Percentiles rank a stretch among this genome's conserved stretches.
Conservation (phyloP, 1,140 invertebrate genomes). For the Saccostrea glomerata region DNA sequence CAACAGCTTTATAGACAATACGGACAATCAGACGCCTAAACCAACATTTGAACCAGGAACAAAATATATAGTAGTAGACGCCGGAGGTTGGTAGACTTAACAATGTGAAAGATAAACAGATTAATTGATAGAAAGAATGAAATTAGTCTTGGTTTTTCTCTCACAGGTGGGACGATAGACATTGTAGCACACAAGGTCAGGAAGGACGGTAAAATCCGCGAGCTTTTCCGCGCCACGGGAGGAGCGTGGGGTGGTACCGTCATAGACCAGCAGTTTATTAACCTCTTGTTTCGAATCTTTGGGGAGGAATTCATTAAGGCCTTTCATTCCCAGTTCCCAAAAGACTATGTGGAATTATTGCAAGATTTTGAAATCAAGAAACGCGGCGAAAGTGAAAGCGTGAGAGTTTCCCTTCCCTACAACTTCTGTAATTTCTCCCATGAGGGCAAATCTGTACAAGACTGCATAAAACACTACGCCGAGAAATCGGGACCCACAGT, state of each 20-base stretch:
- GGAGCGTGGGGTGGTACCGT: slow-evolving; percentile 76
- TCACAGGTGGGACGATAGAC: slow-evolving; percentile 75
- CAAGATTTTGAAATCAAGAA: slow-evolving; percentile 78
- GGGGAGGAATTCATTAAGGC: slow-evolving; percentile 69
- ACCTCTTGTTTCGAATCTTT: slow-evolving; percentile 71
- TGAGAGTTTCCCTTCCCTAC: slow-evolving; percentile 73
- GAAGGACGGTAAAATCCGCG: slow-evolving; percentile 71
- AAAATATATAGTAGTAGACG: slow-evolving; percentile 75
- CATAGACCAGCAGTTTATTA: slow-evolving; percentile 73
- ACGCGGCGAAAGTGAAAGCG: slow-evolving; percentile 74
- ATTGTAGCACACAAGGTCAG: slow-evolving; percentile 75
- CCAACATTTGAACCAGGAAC: slow-evolving; percentile 75
- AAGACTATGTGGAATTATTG: slow-evolving; percentile 75
- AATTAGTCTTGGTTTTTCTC: background rate
- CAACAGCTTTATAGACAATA: slow-evolving; percentile 69
- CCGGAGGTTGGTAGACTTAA: slow-evolving; percentile 67
- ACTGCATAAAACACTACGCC: slow-evolving; percentile 71
- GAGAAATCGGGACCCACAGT: slow-evolving; percentile 61
- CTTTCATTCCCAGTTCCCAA: slow-evolving; percentile 71
- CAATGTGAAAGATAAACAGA: background rate
- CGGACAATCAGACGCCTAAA: slow-evolving; percentile 60
- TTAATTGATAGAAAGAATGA: background rate
- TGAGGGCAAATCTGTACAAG: slow-evolving; percentile 69
- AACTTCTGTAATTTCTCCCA: slow-evolving; percentile 75
- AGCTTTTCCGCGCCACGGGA: slow-evolving; percentile 74